These are phyloP conservation scores for Meda fulgida DNA, from an alignment of 2,797 vertebrate genomes.

Conservation along the genomic window DNA sequence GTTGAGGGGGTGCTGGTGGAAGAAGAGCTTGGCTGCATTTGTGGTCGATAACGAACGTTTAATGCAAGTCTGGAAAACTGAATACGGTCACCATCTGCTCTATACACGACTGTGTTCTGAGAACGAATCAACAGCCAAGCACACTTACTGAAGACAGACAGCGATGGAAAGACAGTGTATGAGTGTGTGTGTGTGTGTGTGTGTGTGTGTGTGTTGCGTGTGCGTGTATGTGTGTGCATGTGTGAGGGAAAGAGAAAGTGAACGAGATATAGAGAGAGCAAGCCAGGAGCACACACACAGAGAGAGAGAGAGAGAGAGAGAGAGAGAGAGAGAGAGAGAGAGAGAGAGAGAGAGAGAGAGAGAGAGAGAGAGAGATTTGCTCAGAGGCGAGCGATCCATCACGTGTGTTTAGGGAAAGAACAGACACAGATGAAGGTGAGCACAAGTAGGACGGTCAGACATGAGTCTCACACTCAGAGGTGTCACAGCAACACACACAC, in stretches of 20 bases:
- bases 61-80: slow-evolving; percentile 84
- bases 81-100: slow-evolving; percentile 87
- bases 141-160: slow-evolving; percentile 52
- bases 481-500: slow-evolving; percentile 41
- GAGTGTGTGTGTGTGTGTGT: slow-evolving; percentile 40
- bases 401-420: slow-evolving; percentile 56
- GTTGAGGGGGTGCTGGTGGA: slow-evolving; percentile 61
- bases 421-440: slow-evolving; percentile 70
- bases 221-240: slow-evolving; percentile 35
- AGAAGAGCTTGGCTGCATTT: slow-evolving; percentile 82
- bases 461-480: slow-evolving; percentile 55
- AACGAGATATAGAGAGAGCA: background rate
- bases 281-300: background rate
- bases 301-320: background rate
- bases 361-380: slow-evolving; percentile 41
- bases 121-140: slow-evolving; percentile 60
- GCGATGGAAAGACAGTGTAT: slow-evolving; percentile 55
- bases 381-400: slow-evolving; percentile 44
- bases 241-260: slow-evolving; percentile 20
- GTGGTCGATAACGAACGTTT: slow-evolving; percentile 83
- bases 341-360: background rate
- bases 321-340: slow-evolving; percentile 14
- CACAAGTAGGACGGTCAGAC: slow-evolving; percentile 64
- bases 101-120: slow-evolving; percentile 76
- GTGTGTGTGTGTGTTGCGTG: slow-evolving; percentile 24